Percentiles rank a stretch among this genome's conserved stretches.
Evolutionary conservation across 2,888 invertebrate species (phyloP).

Genomic region (Brachypalpus laphriformis): DNA sequence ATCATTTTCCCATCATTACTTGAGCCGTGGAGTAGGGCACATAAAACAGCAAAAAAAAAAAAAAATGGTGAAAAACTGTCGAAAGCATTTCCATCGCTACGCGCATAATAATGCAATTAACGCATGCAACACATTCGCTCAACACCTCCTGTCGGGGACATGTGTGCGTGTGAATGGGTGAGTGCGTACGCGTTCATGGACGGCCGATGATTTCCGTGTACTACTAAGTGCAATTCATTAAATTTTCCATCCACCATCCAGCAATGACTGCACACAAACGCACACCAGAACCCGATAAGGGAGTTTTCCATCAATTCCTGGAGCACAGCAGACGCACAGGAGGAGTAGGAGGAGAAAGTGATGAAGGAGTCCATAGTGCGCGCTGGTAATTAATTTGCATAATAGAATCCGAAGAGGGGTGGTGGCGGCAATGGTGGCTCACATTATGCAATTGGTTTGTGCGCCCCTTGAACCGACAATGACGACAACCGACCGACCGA

Average conservation of each 20-base stretch:
- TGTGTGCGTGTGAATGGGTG: conserved; percentile 7
- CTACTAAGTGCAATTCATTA: conserved; percentile 61
- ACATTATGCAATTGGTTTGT: conserved; percentile 67
- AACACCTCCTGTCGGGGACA: conserved; percentile 44
- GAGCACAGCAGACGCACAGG: background rate
- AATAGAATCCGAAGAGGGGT: conserved; percentile 50
- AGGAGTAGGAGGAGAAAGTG: conserved; percentile 48
- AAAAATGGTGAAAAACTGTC: background rate
- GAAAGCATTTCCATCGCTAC: background rate
- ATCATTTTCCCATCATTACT: background rate
- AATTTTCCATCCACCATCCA: conserved; percentile 53
- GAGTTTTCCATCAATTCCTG: conserved; percentile 32
- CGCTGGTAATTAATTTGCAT: conserved; percentile 73
- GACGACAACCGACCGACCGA: conserved; percentile 4
- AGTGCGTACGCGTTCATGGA: conserved; percentile 60
- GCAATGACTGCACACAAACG: background rate
- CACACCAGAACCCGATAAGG: conserved; percentile 37
- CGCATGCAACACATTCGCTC: conserved; percentile 43
- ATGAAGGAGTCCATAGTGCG: conserved; percentile 68
- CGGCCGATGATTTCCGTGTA: conserved; percentile 57
- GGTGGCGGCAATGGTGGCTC: conserved; percentile 21
- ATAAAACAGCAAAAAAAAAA: background rate
- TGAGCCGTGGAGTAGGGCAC: background rate
- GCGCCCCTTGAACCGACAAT: conserved; percentile 23
- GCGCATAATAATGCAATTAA: conserved; percentile 63